These are phyloP conservation scores for Umimayanthus chanpuru DNA, from an alignment of 92 coral and sea anemone species.

Conservation along the genomic window DNA sequence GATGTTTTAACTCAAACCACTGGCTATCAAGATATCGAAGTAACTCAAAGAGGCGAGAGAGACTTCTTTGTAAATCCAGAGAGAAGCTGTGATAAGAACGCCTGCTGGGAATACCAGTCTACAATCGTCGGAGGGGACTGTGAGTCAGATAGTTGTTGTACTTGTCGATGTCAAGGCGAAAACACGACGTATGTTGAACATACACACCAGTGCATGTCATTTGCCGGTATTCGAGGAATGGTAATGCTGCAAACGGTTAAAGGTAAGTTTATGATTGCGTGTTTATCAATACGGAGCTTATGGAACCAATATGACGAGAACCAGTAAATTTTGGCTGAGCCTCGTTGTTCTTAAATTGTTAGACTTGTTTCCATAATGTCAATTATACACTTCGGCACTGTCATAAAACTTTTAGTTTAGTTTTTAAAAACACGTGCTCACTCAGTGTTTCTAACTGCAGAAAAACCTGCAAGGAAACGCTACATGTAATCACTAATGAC, in stretches of 20 bases:
- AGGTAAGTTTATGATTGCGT: not conserved
- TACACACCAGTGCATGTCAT: not conserved
- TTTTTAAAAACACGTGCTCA: too few relatives aligned
- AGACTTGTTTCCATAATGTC: too few relatives aligned
- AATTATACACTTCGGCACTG: too few relatives aligned
- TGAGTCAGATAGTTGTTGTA: not conserved
- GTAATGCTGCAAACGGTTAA: too few relatives aligned
- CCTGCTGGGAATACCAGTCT: not conserved
- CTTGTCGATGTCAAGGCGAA: not conserved
- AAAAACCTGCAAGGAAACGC: too few relatives aligned
- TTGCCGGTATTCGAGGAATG: not conserved
- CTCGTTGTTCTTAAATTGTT: too few relatives aligned
- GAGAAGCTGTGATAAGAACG: not conserved
- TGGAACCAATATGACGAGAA: too few relatives aligned
- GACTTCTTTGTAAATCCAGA: slow-evolving; percentile 21
- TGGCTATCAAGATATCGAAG: not conserved
- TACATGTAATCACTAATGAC: too few relatives aligned
- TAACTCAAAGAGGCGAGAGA: not conserved
- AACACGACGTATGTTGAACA: not conserved
- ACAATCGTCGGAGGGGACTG: not conserved
- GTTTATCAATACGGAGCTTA: too few relatives aligned
- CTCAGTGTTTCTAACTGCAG: too few relatives aligned
- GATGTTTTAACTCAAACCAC: not conserved
- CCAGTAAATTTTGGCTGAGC: too few relatives aligned
- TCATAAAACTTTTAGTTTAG: too few relatives aligned